Evolutionary conservation across 2,888 invertebrate genomes (phyloP).

Genomic region (Therioaphis trifolii): DNA sequence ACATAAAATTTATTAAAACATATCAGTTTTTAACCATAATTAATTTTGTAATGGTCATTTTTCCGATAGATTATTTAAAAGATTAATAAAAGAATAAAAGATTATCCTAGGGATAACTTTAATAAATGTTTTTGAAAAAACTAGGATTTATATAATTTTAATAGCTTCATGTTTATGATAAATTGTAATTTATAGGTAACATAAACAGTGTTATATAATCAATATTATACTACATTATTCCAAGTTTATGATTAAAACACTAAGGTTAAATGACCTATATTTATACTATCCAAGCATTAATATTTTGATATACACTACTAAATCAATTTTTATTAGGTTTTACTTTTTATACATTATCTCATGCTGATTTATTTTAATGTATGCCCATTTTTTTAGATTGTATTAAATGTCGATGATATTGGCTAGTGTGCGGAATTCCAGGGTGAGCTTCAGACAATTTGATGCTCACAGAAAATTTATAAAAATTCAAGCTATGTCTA

Average conservation of each 20-base stretch:
- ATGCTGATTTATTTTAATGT: neutral
- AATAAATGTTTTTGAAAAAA: too few species aligned
- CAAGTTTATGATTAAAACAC: neutral
- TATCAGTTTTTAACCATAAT: too few species aligned
- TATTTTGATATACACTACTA: neutral
- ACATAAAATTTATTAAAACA: too few species aligned
- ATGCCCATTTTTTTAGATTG: neutral
- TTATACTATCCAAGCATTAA: neutral
- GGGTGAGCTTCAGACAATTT: neutral
- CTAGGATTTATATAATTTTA: too few species aligned
- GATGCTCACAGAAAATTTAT: neutral
- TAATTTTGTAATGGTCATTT: too few species aligned
- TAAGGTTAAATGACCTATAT: slow-evolving; percentile 15
- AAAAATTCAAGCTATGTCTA: slow-evolving; percentile 42
- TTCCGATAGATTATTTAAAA: too few species aligned
- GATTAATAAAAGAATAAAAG: too few species aligned
- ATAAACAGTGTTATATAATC: neutral
- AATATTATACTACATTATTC: neutral
- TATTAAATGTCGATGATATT: slow-evolving; percentile 54
- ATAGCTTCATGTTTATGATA: too few species aligned
- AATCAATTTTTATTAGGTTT: neutral
- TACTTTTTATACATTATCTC: neutral
- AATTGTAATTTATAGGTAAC: neutral
- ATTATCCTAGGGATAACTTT: too few species aligned
- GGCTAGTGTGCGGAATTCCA: slow-evolving; percentile 37